These are phyloP conservation scores for Cebus imitator DNA, from an alignment of 2,113 vertebrate genomes.

Conservation along the genomic window DNA sequence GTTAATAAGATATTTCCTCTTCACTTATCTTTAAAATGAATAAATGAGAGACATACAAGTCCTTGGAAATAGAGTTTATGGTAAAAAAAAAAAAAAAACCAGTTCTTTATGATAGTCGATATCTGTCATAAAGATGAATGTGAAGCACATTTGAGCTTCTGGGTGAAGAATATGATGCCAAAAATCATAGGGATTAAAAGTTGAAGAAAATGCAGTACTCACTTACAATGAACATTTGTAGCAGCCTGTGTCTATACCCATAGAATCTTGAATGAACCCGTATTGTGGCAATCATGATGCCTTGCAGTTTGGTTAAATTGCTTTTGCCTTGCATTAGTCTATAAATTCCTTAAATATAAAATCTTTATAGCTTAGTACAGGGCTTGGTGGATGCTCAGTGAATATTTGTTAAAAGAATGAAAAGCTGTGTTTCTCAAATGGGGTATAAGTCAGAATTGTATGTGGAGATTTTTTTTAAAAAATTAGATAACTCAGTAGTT, in stretches of 20 bases:
- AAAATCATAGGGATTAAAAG: neutral
- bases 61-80: neutral
- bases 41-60: neutral
- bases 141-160: neutral
- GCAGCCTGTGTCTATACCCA: neutral
- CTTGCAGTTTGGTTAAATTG: neutral
- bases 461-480: neutral
- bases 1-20: neutral
- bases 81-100: too few relatives aligned
- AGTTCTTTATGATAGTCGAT: neutral
- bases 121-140: neutral
- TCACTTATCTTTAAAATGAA: neutral
- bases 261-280: neutral
- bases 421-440: conserved; percentile 11
- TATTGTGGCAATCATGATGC: neutral
- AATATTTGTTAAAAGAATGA: conserved; percentile 17
- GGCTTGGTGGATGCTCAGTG: neutral
- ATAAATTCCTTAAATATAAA: neutral
- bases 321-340: neutral
- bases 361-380: neutral
- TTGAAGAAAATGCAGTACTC: neutral
- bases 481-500: neutral
- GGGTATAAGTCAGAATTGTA: neutral
- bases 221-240: neutral
- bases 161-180: neutral